A percentile compares a stretch with the other conserved stretches of the same genome.
Conservation (phyloP, 1,140 invertebrate genomes). For the Elymnias hypermnestra region DNA sequence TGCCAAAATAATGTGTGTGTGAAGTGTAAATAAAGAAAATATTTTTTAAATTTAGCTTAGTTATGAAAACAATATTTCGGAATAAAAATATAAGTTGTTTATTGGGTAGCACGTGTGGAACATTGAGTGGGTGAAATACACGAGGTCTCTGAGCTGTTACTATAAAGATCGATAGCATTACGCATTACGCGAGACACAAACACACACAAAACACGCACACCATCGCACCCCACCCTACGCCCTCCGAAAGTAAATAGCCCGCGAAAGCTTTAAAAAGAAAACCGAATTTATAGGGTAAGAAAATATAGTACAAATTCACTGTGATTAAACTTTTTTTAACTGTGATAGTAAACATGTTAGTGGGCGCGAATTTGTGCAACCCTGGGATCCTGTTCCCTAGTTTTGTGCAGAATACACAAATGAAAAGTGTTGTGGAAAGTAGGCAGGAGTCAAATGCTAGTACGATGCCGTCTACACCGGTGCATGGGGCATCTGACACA, state of each 20-base stretch:
- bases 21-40: constrained; percentile 26
- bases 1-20: constrained; percentile 32
- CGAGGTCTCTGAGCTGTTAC: constrained; percentile 42
- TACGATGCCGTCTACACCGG: constrained; percentile 54
- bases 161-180: constrained; percentile 73
- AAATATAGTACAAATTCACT: constrained; percentile 59
- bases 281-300: constrained; percentile 70
- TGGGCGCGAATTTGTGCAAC: constrained; percentile 56
- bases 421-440: constrained; percentile 22
- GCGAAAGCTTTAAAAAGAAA: constrained; percentile 66
- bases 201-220: constrained; percentile 54
- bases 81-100: constrained; percentile 29
- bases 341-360: constrained; percentile 47
- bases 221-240: constrained; percentile 33
- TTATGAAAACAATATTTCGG: constrained; percentile 5
- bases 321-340: constrained; percentile 38
- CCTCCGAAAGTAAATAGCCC: constrained; percentile 55
- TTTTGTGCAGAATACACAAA: constrained; percentile 44
- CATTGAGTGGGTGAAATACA: constrained; percentile 39
- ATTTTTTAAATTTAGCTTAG: no score
- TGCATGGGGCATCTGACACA: constrained; percentile 32
- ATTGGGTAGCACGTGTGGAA: constrained; percentile 39
- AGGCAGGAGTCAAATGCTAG: constrained; percentile 23
- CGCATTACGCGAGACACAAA: constrained; percentile 62
- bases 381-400: constrained; percentile 46